Base-by-base conservation (phyloP, 1,140 invertebrate genomes). In the Magallana angulata region DNA sequence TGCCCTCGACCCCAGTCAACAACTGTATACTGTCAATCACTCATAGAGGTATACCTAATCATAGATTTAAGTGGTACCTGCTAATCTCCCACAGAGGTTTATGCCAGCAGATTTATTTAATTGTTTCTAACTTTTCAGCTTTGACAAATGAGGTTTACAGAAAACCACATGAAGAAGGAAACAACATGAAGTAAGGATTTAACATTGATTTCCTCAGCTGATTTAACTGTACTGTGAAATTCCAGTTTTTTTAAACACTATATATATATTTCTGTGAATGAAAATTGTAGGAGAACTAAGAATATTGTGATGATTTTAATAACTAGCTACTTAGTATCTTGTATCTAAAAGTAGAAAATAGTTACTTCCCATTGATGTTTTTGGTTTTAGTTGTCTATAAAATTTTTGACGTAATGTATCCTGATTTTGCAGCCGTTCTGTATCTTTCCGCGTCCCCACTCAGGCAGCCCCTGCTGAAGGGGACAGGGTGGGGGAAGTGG, bases 111-210 rank as follows among this genome's bases (percentile, higher is more conserved):
- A 48, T 48, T n/a, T 14, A 57, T 16, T 59, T 62, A 57, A 71
- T 1, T 18, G n/a, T 58, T 84, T 82, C 2, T 14, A 58, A 57
- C 59, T 82, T 82, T 57, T 48, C 14, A 57, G 36, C 80, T 24
- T 82, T 82, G 30, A 30, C 14, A 58, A 84, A 60, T 48, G 81
- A 60, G 36, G 56, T 85, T 24, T 86, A 12, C 82, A 57, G 48
- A 8, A 59, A 82, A n/a, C 57, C 81, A 82, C 81, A 82, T 82
- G 81, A 64, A 59, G 57, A 48, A 30, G 60, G 83, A 48, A 64
- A 14, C 14, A n/a, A 71, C 5, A 71, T 71, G 83, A 48, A 64
- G 60, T 59, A 62, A 48, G 57, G 0, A 60, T 7, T 84, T 84
- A 1, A 64, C 18, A 64, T 2, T 64, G 14, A 64, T 14, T 18